Evolutionary conservation across 1,140 invertebrate species (phyloP).

Genomic region (Odontomachus brunneus): DNA sequence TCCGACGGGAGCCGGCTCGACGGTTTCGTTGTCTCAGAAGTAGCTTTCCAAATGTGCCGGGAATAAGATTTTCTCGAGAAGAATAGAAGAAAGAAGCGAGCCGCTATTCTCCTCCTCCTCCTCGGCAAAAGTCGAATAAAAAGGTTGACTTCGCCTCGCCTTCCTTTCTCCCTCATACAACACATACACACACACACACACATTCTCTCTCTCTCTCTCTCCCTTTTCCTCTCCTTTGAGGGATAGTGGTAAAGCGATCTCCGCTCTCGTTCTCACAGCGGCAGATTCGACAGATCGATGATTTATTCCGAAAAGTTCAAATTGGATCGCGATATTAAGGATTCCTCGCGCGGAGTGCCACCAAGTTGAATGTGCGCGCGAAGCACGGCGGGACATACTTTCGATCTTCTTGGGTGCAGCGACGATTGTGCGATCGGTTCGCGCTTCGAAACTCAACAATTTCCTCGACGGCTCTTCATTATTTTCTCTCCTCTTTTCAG

Average conservation of each 20-base stretch:
- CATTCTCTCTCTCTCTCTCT: too few species aligned
- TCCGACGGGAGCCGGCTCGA: slow-evolving; percentile 10
- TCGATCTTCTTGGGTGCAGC: neutral
- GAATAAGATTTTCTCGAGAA: slow-evolving; percentile 40
- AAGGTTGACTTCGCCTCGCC: neutral
- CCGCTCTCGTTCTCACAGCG: slow-evolving; percentile 9
- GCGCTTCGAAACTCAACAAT: too few species aligned
- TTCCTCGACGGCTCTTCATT: neutral
- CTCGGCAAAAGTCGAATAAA: slow-evolving; percentile 14
- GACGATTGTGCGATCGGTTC: neutral
- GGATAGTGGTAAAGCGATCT: too few species aligned
- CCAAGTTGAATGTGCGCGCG: slow-evolving; percentile 5
- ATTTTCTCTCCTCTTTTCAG: neutral
- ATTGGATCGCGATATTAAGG: slow-evolving; percentile 35
- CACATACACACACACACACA: too few species aligned
- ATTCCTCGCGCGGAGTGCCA: slow-evolving; percentile 7
- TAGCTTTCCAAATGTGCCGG: slow-evolving; percentile 10
- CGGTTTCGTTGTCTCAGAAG: slow-evolving; percentile 19
- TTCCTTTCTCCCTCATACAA: neutral
- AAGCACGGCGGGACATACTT: neutral
- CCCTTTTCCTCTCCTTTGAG: neutral
- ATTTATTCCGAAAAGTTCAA: slow-evolving; percentile 43
- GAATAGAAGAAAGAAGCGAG: slow-evolving; percentile 59
- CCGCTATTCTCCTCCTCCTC: neutral
- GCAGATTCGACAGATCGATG: slow-evolving; percentile 19